Percentiles rank a stretch among this genome's conserved stretches.
Evolutionary conservation across 2,797 vertebrate genomes (phyloP).

Genomic region (Aulostomus chinensis): DNA sequence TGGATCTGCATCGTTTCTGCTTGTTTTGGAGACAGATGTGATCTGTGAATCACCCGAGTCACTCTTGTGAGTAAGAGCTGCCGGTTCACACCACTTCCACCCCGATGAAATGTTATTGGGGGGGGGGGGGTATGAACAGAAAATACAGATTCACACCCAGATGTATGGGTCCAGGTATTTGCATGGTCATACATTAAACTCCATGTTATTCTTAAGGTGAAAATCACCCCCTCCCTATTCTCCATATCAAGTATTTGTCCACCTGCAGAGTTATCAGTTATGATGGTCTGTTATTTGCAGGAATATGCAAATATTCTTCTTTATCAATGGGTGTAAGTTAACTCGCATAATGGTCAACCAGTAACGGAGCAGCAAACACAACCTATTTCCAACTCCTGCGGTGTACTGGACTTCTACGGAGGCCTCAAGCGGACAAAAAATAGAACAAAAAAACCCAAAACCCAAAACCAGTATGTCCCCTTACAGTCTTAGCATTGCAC

Average conservation of each 20-base stretch:
- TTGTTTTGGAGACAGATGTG: conserved; percentile 70
- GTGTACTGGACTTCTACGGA: too few relatives aligned
- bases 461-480: too few relatives aligned
- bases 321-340: conserved; percentile 19
- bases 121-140: background rate
- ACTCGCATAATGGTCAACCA: conserved; percentile 29
- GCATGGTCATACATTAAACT: conserved; percentile 8
- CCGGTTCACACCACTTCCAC: conserved; percentile 42
- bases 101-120: background rate
- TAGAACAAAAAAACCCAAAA: too few relatives aligned
- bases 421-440: too few relatives aligned
- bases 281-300: conserved; percentile 75
- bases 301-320: conserved; percentile 78
- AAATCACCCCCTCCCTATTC: background rate
- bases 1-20: conserved; percentile 39
- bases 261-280: conserved; percentile 67
- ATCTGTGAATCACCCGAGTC: conserved; percentile 65
- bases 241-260: conserved; percentile 57
- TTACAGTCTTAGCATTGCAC: too few relatives aligned
- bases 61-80: conserved; percentile 61
- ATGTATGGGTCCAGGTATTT: conserved; percentile 4
- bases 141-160: background rate
- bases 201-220: background rate
- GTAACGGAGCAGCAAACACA: background rate
- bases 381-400: too few relatives aligned